phyloP scores from a whole-genome alignment of 2,113 vertebrate genomes.

The Leuciscus idus region DNA sequence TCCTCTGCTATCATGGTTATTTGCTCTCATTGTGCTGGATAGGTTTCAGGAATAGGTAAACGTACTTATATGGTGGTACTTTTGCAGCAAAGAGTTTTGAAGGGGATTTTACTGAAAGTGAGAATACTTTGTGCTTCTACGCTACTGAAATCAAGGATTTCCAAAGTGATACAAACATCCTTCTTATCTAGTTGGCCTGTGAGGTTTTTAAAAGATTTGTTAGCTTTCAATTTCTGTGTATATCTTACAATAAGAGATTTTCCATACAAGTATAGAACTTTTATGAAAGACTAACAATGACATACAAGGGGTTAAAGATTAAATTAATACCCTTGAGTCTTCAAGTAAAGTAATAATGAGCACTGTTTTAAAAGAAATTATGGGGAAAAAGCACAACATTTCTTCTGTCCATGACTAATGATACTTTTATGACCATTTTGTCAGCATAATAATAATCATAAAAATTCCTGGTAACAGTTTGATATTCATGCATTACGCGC shows the following conservation, averaged over 20 bases:
- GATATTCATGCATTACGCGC: not conserved
- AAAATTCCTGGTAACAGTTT: not conserved
- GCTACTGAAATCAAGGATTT: not conserved
- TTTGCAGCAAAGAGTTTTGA: conserved; percentile 20
- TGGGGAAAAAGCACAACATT: not conserved
- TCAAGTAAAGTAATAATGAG: conserved; percentile 6
- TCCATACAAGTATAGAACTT: not conserved
- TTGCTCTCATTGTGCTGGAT: conserved; percentile 18
- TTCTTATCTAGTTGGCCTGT: conserved; percentile 18
- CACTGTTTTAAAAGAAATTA: not conserved
- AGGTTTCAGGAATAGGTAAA: conserved; percentile 32
- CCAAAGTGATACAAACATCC: not conserved
- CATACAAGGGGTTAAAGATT: conserved; percentile 6
- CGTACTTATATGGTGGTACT: conserved; percentile 40
- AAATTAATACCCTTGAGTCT: not conserved
- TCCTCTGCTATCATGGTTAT: conserved; percentile 6
- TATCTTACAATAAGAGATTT: conserved; percentile 1
- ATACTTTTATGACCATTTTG: not conserved
- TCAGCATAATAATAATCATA: not conserved
- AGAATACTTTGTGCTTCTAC: not conserved
- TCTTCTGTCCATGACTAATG: not conserved
- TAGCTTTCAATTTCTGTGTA: not conserved
- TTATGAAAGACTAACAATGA: conserved; percentile 4
- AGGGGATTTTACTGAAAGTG: conserved; percentile 21
- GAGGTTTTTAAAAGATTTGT: conserved; percentile 6